These are phyloP conservation scores for Sicus ferrugineus DNA, from an alignment of 2,888 invertebrate species.

Conservation along the genomic window DNA sequence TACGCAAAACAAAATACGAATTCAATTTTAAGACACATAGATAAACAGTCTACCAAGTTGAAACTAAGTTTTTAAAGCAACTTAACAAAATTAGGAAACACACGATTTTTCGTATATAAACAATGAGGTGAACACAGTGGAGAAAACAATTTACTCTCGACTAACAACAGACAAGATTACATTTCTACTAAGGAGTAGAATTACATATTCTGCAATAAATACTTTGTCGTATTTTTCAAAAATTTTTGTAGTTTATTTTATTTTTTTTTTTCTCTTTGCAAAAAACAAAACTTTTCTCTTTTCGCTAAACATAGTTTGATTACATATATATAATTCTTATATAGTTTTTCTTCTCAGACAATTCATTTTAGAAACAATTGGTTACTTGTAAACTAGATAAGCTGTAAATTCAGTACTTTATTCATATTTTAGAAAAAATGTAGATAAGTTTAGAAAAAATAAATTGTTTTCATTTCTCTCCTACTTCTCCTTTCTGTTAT, in stretches of 20 bases:
- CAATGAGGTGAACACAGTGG: not conserved
- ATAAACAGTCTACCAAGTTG: not conserved
- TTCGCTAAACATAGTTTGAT: too few relatives aligned
- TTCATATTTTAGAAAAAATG: not conserved
- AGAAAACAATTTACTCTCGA: not conserved
- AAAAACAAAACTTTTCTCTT: not conserved
- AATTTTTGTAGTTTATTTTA: not conserved
- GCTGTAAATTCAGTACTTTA: not conserved
- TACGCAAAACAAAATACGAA: not conserved
- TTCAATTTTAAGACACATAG: not conserved
- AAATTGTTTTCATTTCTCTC: too few relatives aligned
- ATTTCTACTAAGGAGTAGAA: not conserved
- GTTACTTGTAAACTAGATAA: not conserved
- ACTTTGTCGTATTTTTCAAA: not conserved
- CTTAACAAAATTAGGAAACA: not conserved
- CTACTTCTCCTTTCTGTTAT: too few relatives aligned
- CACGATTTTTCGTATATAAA: not conserved
- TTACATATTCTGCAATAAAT: not conserved
- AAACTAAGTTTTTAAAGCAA: not conserved
- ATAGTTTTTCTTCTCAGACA: not conserved
- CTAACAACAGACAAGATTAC: conserved; percentile 3
- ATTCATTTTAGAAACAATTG: not conserved
- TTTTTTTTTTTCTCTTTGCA: not conserved
- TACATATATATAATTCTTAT: not conserved
- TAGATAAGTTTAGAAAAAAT: not conserved